Evolutionary conservation across 1,140 invertebrate species (phyloP).

Genomic region (Marisa cornuarietis): DNA sequence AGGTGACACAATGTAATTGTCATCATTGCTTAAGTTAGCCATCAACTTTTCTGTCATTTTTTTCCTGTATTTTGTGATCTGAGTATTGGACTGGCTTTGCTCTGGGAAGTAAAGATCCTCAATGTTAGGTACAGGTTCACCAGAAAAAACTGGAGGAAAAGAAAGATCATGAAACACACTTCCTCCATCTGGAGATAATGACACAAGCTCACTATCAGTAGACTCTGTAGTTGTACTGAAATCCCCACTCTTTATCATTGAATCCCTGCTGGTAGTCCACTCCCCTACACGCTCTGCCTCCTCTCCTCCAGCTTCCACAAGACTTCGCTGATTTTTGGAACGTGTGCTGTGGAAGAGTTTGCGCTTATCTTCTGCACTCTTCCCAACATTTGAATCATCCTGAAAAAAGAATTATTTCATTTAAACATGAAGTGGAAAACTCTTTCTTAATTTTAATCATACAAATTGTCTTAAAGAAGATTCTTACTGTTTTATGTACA

Average conservation of each 20-base stretch:
- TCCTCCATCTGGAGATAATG: constrained; percentile 17
- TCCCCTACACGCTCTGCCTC: neutral
- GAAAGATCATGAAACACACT: constrained; percentile 6
- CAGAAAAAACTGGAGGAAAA: neutral
- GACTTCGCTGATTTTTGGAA: constrained; percentile 21
- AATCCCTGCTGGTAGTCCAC: constrained; percentile 7
- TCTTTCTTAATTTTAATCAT: too few species aligned
- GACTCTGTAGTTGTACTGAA: constrained; percentile 36
- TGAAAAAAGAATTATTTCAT: neutral
- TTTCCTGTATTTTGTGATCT: neutral
- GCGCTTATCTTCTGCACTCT: constrained; percentile 18
- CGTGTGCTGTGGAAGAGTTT: constrained; percentile 28
- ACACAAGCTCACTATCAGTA: constrained; percentile 23
- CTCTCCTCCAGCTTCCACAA: constrained; percentile 20
- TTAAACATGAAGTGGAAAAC: neutral
- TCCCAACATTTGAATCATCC: neutral
- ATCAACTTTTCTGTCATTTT: constrained; percentile 6
- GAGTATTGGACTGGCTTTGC: neutral
- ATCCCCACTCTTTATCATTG: constrained; percentile 17
- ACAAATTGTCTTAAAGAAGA: neutral
- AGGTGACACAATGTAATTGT: constrained; percentile 29
- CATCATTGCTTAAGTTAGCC: constrained; percentile 10
- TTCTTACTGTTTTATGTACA: neutral
- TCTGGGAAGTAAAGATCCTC: constrained; percentile 18
- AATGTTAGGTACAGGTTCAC: constrained; percentile 3